Percentiles rank a stretch among this genome's conserved stretches.
phyloP scores from a whole-genome alignment of 2,113 vertebrate species.

The Macroglossus sobrinus region DNA sequence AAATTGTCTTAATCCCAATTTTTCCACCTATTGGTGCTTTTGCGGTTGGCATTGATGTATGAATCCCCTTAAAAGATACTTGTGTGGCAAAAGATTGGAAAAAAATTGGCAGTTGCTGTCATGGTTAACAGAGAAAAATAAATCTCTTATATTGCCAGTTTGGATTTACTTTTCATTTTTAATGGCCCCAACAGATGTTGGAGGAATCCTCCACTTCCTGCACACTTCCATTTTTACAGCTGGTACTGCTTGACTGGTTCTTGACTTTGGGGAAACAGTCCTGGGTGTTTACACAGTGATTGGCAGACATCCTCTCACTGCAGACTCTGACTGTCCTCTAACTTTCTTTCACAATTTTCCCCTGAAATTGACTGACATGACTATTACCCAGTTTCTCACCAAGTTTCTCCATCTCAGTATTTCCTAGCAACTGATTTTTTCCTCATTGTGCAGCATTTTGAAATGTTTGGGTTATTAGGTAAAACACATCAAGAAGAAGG shows the following conservation, averaged over 20 bases:
- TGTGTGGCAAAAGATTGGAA: slow-evolving; percentile 79
- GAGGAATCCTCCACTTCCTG: slow-evolving; percentile 85
- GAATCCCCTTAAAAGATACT: slow-evolving; percentile 77
- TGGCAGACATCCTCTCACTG: slow-evolving; percentile 70
- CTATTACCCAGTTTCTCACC: neutral
- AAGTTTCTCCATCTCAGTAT: slow-evolving; percentile 2
- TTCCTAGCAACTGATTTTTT: neutral
- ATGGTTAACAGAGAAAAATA: slow-evolving; percentile 85
- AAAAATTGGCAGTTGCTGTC: slow-evolving; percentile 80
- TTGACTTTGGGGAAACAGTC: slow-evolving; percentile 71
- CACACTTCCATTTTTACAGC: slow-evolving; percentile 78
- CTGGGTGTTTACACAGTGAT: slow-evolving; percentile 79
- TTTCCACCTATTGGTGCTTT: slow-evolving; percentile 74
- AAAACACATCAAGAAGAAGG: neutral
- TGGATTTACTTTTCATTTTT: slow-evolving; percentile 86
- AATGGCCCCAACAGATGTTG: slow-evolving; percentile 86
- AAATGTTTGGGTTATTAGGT: neutral
- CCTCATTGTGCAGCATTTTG: neutral
- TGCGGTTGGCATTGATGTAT: slow-evolving; percentile 74
- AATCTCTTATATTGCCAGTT: slow-evolving; percentile 84
- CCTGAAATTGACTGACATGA: neutral
- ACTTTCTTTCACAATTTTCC: neutral
- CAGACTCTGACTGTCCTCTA: slow-evolving; percentile 38
- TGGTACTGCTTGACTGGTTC: slow-evolving; percentile 80
- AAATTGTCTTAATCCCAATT: slow-evolving; percentile 76